Percentiles rank a stretch among this genome's conserved stretches.
These are phyloP conservation scores for Hylyphantes graminicola DNA, from an alignment of 1,140 invertebrate genomes.

Conservation along the genomic window DNA sequence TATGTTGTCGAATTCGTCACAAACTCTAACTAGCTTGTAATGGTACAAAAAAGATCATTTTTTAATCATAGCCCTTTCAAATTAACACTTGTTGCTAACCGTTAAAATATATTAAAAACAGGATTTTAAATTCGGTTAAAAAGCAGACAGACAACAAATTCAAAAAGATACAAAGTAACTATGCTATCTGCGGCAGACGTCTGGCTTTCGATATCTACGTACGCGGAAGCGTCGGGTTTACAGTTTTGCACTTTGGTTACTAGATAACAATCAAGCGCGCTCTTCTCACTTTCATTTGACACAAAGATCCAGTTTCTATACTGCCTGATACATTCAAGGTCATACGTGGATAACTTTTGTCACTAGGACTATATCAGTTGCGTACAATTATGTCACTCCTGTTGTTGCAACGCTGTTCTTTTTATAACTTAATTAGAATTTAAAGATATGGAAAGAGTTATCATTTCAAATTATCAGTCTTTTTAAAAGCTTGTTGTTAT, in stretches of 20 bases:
- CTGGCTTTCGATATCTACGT: constrained; percentile 32
- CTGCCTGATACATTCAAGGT: constrained; percentile 22
- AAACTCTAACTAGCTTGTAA: too few relatives aligned
- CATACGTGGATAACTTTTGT: neutral
- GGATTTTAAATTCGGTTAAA: neutral
- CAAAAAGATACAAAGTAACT: constrained; percentile 12
- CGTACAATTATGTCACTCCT: neutral
- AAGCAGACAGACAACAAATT: neutral
- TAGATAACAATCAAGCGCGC: constrained; percentile 24
- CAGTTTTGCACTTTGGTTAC: constrained; percentile 27
- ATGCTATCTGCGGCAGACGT: constrained; percentile 2
- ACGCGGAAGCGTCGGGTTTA: constrained; percentile 26
- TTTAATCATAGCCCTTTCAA: too few relatives aligned
- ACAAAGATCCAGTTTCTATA: constrained; percentile 16
- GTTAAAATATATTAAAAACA: neutral
- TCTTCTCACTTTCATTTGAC: constrained; percentile 37
- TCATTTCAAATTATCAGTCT: too few relatives aligned
- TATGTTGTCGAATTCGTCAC: too few relatives aligned
- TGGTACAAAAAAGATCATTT: too few relatives aligned
- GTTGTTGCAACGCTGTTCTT: too few relatives aligned
- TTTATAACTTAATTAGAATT: too few relatives aligned
- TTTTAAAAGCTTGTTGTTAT: too few relatives aligned
- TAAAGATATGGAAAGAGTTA: too few relatives aligned
- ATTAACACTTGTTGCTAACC: too few relatives aligned
- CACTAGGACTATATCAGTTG: constrained; percentile 7